Percentiles rank a stretch among this genome's conserved stretches.
These are phyloP conservation scores for Pristionchus exspectatus DNA, from an alignment of 2,888 invertebrate species.

Conservation along the genomic window DNA sequence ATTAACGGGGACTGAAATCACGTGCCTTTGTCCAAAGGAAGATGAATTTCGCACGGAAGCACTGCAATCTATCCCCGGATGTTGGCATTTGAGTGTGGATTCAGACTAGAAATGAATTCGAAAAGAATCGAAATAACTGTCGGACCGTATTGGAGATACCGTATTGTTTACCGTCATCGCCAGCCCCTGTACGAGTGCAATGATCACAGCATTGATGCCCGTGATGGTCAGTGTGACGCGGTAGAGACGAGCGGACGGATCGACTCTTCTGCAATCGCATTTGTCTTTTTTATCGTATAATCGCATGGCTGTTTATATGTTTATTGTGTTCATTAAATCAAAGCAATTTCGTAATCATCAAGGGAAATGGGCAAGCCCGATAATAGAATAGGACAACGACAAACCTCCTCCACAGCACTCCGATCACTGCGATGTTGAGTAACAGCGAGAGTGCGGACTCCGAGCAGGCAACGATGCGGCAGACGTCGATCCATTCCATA, in stretches of 20 bases:
- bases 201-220: too few relatives aligned
- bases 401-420: neutral
- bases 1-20: too few relatives aligned
- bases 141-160: too few relatives aligned
- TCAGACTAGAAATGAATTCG: neutral
- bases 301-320: too few relatives aligned
- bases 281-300: too few relatives aligned
- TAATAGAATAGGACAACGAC: too few relatives aligned
- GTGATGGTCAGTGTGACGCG: neutral
- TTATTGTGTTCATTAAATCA: too few relatives aligned
- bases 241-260: neutral
- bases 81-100: neutral
- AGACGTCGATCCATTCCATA: neutral
- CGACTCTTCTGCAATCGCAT: neutral
- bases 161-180: too few relatives aligned
- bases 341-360: too few relatives aligned
- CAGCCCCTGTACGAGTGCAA: too few relatives aligned
- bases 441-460: neutral
- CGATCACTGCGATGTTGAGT: neutral
- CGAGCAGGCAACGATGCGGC: neutral
- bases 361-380: too few relatives aligned
- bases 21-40: neutral
- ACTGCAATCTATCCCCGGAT: constrained; percentile 1
- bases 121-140: neutral
- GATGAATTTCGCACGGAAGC: constrained; percentile 7